Conservation (phyloP, 92 coral and sea anemone genomes). For the Epizoanthus rinbou region DNA sequence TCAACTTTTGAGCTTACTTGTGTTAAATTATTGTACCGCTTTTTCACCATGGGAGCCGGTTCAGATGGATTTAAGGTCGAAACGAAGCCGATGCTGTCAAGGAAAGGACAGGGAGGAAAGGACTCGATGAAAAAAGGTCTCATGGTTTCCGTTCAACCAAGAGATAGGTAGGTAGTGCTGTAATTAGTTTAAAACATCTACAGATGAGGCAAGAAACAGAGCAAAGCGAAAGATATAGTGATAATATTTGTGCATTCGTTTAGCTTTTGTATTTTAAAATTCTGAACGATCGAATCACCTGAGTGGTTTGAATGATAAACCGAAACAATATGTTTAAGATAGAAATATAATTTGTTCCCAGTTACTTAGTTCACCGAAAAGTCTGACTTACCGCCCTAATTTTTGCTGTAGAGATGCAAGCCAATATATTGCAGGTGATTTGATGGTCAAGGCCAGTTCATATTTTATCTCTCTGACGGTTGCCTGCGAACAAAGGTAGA, state of each 20-base stretch:
- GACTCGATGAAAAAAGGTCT: constrained; percentile 62
- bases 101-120: constrained; percentile 44
- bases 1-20: neutral
- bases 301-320: neutral
- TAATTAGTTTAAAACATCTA: no score
- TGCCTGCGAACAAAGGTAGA: no score
- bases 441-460: no score
- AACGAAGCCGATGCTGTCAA: constrained; percentile 68
- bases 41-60: constrained; percentile 81
- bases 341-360: neutral
- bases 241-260: no score
- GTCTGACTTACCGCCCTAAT: no score
- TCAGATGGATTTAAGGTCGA: constrained; percentile 69
- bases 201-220: no score
- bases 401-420: no score
- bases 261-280: neutral
- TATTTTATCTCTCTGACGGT: no score
- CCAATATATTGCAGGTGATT: no score
- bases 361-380: no score
- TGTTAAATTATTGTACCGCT: neutral
- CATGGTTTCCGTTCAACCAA: constrained; percentile 74
- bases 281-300: constrained; percentile 1
- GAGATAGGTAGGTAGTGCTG: constrained; percentile 76
- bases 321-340: neutral
- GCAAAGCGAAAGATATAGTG: no score